These are phyloP conservation scores for Charaxes varanes DNA, from an alignment of 1,140 invertebrate species.

Conservation along the genomic window DNA sequence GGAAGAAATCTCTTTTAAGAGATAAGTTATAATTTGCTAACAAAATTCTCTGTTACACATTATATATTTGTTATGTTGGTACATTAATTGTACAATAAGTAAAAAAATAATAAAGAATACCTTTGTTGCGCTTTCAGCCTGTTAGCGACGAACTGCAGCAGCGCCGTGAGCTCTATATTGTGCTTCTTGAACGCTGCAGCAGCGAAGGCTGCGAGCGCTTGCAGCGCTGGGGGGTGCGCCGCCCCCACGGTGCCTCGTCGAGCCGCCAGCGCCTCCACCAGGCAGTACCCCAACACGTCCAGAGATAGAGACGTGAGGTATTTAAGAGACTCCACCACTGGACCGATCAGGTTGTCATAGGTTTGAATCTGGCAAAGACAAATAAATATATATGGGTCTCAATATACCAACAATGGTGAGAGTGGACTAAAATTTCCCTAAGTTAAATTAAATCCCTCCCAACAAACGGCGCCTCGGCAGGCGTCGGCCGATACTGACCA, in stretches of 20 bases:
- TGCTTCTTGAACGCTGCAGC: constrained; percentile 98
- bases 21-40: no score
- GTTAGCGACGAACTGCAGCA: constrained; percentile 98
- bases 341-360: constrained; percentile 97
- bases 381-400: constrained; percentile 6
- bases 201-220: constrained; percentile 94
- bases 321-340: constrained; percentile 98
- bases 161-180: constrained; percentile 94
- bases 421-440: no score
- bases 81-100: no score
- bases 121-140: constrained; percentile 97
- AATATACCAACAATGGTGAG: no score
- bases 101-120: constrained; percentile 53
- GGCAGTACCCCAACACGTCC: constrained; percentile 96
- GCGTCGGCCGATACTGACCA: no score
- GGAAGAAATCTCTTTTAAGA: no score
- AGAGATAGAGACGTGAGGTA: constrained; percentile 97
- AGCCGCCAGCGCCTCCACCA: constrained; percentile 93
- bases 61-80: no score
- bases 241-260: constrained; percentile 88
- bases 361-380: constrained; percentile 86
- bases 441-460: no score
- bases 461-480: no score
- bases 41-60: no score
- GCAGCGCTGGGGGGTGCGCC: constrained; percentile 96